Conservation (phyloP, 2,113 vertebrate genomes). For the Corythoichthys haematopterus region DNA sequence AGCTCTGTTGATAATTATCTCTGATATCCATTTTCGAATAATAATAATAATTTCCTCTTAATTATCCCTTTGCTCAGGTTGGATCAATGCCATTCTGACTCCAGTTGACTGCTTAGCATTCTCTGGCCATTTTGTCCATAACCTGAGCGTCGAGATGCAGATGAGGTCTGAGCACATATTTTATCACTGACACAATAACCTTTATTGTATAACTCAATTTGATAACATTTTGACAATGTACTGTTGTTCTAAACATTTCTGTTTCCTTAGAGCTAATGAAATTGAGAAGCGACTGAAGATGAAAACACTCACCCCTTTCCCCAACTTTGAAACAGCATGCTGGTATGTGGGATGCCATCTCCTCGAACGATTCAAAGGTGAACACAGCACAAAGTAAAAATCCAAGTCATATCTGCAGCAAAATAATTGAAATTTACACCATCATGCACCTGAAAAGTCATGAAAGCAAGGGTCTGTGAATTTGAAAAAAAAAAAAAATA, state of each 20-base stretch:
- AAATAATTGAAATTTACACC: slow-evolving; percentile 2
- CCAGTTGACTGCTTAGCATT: slow-evolving; percentile 96
- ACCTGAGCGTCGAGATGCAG: slow-evolving; percentile 95
- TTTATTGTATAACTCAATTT: neutral
- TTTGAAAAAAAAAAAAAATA: too few relatives aligned
- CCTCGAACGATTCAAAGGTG: slow-evolving; percentile 95
- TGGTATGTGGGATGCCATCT: slow-evolving; percentile 94
- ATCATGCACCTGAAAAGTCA: slow-evolving; percentile 25
- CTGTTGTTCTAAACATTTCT: slow-evolving; percentile 14
- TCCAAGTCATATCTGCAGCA: neutral
- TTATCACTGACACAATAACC: slow-evolving; percentile 1
- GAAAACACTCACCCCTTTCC: slow-evolving; percentile 88
- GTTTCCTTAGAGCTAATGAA: slow-evolving; percentile 88
- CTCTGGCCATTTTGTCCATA: slow-evolving; percentile 94
- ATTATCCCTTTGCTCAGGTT: slow-evolving; percentile 69
- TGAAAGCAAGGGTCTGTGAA: slow-evolving; percentile 15
- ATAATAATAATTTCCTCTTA: too few relatives aligned
- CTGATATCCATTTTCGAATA: too few relatives aligned
- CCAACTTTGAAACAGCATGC: slow-evolving; percentile 94
- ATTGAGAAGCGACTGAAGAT: slow-evolving; percentile 92
- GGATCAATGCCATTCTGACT: slow-evolving; percentile 96
- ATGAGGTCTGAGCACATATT: slow-evolving; percentile 79
- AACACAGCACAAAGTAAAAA: slow-evolving; percentile 4
- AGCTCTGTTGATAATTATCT: neutral
- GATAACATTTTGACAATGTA: slow-evolving; percentile 2